Percentiles rank a stretch among this genome's conserved stretches.
Evolutionary conservation across 2,888 invertebrate genomes (phyloP).

Genomic region (Spisula solida): DNA sequence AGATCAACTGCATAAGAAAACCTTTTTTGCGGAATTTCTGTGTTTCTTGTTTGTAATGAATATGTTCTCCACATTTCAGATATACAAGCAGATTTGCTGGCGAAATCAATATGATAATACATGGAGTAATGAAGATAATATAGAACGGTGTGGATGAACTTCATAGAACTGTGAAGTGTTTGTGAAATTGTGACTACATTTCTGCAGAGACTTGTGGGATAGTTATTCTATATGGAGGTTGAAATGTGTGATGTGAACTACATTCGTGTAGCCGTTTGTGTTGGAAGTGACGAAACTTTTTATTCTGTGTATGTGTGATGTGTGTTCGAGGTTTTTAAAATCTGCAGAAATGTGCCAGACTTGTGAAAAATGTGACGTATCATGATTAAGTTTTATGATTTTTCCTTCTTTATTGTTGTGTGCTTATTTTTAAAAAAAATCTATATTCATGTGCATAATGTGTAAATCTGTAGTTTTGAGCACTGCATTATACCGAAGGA

Average conservation of each 20-base stretch:
- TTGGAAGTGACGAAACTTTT: slow-evolving; percentile 31
- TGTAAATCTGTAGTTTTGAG: slow-evolving; percentile 31
- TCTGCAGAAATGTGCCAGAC: slow-evolving; percentile 11
- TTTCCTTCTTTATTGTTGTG: slow-evolving; percentile 38
- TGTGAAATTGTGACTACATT: slow-evolving; percentile 4
- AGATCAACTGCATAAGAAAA: too few species aligned
- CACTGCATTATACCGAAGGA: slow-evolving; percentile 42
- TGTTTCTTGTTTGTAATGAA: too few species aligned
- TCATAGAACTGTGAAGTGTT: neutral
- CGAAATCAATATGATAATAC: neutral
- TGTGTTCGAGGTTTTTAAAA: slow-evolving; percentile 8
- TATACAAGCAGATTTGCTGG: neutral
- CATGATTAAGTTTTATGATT: slow-evolving; percentile 8
- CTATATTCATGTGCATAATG: slow-evolving; percentile 41
- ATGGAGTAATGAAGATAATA: neutral
- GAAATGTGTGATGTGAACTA: neutral
- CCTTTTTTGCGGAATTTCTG: too few species aligned
- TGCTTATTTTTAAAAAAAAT: slow-evolving; percentile 38
- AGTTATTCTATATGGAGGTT: neutral
- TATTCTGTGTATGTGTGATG: slow-evolving; percentile 31
- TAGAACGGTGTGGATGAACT: neutral
- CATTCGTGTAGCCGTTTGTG: neutral
- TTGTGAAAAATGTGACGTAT: neutral
- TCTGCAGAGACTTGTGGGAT: slow-evolving; percentile 2
- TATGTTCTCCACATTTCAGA: neutral